Conservation (phyloP, 2,113 vertebrate genomes). For the Plecotus auritus region DNA sequence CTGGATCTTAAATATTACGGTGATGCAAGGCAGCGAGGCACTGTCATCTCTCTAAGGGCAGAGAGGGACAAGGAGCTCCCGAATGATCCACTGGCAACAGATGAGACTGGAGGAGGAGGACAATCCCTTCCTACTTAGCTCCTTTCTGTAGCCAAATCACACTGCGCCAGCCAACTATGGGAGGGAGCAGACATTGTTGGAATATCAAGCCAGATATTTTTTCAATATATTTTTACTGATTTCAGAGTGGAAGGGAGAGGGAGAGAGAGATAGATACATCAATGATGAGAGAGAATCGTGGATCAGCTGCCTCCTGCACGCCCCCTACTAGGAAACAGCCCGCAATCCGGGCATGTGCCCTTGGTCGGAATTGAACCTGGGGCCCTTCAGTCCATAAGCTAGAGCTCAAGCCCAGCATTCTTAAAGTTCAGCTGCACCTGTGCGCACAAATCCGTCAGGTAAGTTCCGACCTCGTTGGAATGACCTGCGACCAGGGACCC, state of each 20-base stretch:
- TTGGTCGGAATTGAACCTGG: no score
- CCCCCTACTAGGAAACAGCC: no score
- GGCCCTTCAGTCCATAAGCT: no score
- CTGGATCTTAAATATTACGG: constrained; percentile 63
- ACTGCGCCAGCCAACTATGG: background rate
- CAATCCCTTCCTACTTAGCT: accelerated
- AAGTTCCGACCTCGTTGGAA: background rate
- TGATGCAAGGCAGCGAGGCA: constrained; percentile 55
- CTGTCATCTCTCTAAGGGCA: constrained; percentile 63
- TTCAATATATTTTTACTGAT: no score
- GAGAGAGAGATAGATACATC: no score
- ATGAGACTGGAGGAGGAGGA: background rate
- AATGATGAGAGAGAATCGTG: no score
- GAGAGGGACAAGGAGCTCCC: background rate
- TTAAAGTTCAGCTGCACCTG: accelerated
- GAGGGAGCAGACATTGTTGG: background rate
- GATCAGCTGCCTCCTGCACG: no score
- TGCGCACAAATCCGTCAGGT: accelerated
- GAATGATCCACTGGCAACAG: constrained; percentile 26
- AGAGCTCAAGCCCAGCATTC: no score
- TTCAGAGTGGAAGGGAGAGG: no score
- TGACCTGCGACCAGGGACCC: background rate
- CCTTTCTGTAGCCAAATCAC: background rate
- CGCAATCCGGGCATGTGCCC: no score
- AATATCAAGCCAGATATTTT: no score